These are phyloP conservation scores for Stenopsyche tienmushanensis DNA, from an alignment of 1,140 invertebrate species.

Conservation along the genomic window DNA sequence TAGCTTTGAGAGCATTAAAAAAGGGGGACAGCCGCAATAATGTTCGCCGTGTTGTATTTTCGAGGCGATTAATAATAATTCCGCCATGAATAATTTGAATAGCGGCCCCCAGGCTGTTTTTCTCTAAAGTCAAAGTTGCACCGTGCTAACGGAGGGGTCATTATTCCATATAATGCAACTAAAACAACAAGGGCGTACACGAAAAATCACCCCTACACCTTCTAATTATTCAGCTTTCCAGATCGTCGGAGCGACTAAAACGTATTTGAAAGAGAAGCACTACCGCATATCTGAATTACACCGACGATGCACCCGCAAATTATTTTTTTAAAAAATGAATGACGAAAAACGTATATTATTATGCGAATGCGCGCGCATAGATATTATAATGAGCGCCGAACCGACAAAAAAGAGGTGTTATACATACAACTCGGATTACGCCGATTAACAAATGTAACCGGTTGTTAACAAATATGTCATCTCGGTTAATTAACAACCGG, in stretches of 20 bases:
- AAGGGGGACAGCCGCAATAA: no score
- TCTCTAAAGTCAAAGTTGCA: no score
- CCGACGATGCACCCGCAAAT: neutral
- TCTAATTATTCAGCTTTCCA: constrained; percentile 13
- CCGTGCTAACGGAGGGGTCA: neutral
- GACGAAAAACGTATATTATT: neutral
- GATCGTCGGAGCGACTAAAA: constrained; percentile 17
- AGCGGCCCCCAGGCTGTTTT: no score
- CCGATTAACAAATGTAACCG: neutral
- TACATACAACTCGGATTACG: neutral
- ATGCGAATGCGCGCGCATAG: no score
- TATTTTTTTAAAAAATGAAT: neutral
- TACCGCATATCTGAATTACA: no score
- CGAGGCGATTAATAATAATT: no score
- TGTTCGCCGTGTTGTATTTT: no score
- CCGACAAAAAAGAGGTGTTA: neutral
- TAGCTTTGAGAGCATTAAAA: no score
- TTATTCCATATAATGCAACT: neutral
- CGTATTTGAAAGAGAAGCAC: constrained; percentile 4
- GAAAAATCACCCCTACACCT: constrained; percentile 7
- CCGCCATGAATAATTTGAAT: no score
- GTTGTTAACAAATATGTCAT: neutral
- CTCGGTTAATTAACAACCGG: neutral
- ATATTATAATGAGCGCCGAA: no score
- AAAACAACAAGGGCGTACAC: neutral